These are phyloP conservation scores for Troides oblongomaculatus DNA, from an alignment of 2,888 invertebrate genomes.

Conservation along the genomic window DNA sequence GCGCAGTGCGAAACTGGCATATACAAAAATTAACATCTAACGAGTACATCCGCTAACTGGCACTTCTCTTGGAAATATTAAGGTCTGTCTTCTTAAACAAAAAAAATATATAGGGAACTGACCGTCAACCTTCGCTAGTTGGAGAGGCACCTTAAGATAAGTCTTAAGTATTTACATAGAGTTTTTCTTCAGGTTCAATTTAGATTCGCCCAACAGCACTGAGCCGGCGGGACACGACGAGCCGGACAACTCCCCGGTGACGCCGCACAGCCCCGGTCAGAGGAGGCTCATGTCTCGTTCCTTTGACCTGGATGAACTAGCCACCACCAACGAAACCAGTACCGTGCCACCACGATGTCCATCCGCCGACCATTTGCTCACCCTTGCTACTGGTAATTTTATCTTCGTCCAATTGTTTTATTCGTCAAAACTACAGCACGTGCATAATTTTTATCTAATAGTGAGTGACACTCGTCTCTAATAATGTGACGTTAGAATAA, in stretches of 20 bases:
- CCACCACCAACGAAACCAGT: slow-evolving; percentile 42
- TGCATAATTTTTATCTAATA: no score
- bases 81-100: no score
- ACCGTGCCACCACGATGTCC: slow-evolving; percentile 63
- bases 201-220: slow-evolving; percentile 60
- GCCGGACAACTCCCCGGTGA: slow-evolving; percentile 48
- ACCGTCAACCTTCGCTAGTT: no score
- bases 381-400: slow-evolving; percentile 51
- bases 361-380: slow-evolving; percentile 66
- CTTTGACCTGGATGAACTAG: slow-evolving; percentile 66
- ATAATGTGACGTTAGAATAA: no score
- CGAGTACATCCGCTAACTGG: no score
- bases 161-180: background rate
- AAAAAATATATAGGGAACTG: no score
- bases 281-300: slow-evolving; percentile 63
- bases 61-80: no score
- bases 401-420: background rate
- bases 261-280: slow-evolving; percentile 50
- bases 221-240: slow-evolving; percentile 53
- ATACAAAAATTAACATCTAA: no score
- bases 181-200: slow-evolving; percentile 56
- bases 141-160: no score
- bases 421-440: no score
- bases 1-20: no score
- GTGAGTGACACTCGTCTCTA: no score